A percentile compares a stretch with the other conserved stretches of the same genome.
phyloP scores from a whole-genome alignment of 2,888 invertebrate genomes.

The Linnaemya vulpina region DNA sequence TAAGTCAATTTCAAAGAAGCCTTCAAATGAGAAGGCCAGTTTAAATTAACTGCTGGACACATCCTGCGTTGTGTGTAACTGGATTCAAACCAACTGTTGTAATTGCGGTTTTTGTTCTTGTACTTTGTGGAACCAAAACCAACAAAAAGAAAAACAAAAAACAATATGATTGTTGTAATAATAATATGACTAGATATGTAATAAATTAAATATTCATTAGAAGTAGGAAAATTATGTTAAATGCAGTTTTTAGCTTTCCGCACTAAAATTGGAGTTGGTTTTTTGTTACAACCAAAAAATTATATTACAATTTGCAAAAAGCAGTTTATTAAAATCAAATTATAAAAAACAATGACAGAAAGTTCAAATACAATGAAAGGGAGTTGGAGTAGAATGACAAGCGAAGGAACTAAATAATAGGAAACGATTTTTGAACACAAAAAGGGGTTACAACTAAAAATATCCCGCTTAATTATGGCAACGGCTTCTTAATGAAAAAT shows the following conservation, averaged over 20 bases:
- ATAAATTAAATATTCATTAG: constrained; percentile 50
- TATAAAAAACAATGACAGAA: background rate
- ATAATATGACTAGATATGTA: constrained; percentile 20
- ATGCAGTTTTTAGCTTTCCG: background rate
- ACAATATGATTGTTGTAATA: background rate
- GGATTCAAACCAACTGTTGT: constrained; percentile 1
- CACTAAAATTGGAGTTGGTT: background rate
- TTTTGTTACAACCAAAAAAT: background rate
- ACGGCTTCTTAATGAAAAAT: no score
- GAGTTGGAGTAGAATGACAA: background rate
- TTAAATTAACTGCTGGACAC: no score
- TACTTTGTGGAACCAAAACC: constrained; percentile 12
- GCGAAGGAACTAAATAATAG: no score
- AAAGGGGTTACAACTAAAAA: no score
- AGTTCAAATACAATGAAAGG: background rate
- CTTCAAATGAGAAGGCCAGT: no score
- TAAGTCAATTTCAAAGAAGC: no score
- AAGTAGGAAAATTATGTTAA: constrained; percentile 24
- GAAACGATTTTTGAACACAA: no score
- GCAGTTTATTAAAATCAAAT: constrained; percentile 29
- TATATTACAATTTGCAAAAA: constrained; percentile 7
- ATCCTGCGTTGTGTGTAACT: background rate
- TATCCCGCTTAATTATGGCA: no score
- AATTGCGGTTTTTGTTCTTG: background rate
- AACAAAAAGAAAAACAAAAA: no score